Evolutionary conservation across 2,113 vertebrate genomes (phyloP), one percentile per base, ranked within the genome.

Genomic region (Brachyistius frenatus): DNA sequence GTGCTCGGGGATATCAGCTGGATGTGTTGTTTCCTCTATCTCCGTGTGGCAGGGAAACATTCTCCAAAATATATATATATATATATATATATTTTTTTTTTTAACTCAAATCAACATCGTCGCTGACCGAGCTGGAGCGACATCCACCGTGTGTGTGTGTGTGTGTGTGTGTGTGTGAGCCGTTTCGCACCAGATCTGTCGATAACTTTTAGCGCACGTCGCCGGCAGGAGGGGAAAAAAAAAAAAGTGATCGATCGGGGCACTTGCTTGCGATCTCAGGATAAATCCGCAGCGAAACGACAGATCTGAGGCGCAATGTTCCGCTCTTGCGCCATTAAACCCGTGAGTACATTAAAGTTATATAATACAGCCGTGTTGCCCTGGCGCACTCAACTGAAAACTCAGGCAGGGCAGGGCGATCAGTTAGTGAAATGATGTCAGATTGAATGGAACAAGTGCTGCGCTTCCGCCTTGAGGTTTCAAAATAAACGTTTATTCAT

Each of bases 301-400:
- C 54, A 64, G 41, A 66, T 65, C 36, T 15, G 44, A 15, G 41
- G 50, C 37, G 64, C 52, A 30, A 44, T 14, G 32, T 31, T 62
- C 57, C 3, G 30, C 46, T 53, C 7, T 56, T 73, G 82, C 76
- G 84, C 83, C 77, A 64, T 78, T 69, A 76, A 73, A 80, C 16
- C 64, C 50, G 75, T 44, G 75, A 78, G 78, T 58, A 72, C 73
- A 58, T 81, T 83, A 81, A 91, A 91, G 92, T 93, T 93, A 92
- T 89, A 88, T 92, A 93, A 93, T 81, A 69, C 44, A 72, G 76
- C 68, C 37, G 77, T 1, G 76, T 57, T 66, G 88, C 78, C 58
- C 85, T 81, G 66, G 77, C 69, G 55, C 84, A 82, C 90, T 85
- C 83, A 64, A 78, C 85, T 73, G 86, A 68, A 75, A 85, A 91